Base-by-base conservation (phyloP, 1,140 invertebrate species). In the Danaus melanippus region DNA sequence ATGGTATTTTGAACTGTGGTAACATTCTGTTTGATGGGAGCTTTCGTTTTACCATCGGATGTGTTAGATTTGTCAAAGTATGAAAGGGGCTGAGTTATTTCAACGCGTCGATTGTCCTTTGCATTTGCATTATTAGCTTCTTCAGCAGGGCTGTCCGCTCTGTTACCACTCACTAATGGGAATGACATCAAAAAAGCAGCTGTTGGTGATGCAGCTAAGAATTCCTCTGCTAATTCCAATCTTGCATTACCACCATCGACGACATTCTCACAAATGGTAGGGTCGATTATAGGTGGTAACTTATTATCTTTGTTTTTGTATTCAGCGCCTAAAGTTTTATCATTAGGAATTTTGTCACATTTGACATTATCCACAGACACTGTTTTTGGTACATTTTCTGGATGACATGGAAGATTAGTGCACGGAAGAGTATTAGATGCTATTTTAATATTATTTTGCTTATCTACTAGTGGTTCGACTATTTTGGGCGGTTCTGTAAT, bases 141-240 rank as follows among this genome's bases (percentile, higher is more conserved):
- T 53, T 86, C 84, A 42, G 79, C 74, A 6, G 87, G 87, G 46
- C 86, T 87, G 46, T 88, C 87, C 10, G 86, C 86, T 62, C 87
- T 75, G 58, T 86, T 86, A 1, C 87, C 87, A 57, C 83, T 81
- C 1, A 94, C 92, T 10, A 94, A 77, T 1, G 93, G 93, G 67
- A 94, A 94, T 8, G 92, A 91, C 77, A 93, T 89, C 12, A 94
- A 77, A 74, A 93, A 93, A 8, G 93, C 93, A 17, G 92, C 93
- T 9, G 92, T 94, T 9, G 93, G 93, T 12, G 93, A 94, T 61
- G 93, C 92, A 9, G 92, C 92, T 74, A 94, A 91, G 63, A 93
- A 90, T 70, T 93, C 92, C 74, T 92, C 92, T 7, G 92, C 92
- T 64, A 93, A 83, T 71, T 93, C 92, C 8, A 91, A 89, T 58